phyloP scores from a whole-genome alignment of 2,797 vertebrate genomes.

The Sebastes kiyomatsui region DNA sequence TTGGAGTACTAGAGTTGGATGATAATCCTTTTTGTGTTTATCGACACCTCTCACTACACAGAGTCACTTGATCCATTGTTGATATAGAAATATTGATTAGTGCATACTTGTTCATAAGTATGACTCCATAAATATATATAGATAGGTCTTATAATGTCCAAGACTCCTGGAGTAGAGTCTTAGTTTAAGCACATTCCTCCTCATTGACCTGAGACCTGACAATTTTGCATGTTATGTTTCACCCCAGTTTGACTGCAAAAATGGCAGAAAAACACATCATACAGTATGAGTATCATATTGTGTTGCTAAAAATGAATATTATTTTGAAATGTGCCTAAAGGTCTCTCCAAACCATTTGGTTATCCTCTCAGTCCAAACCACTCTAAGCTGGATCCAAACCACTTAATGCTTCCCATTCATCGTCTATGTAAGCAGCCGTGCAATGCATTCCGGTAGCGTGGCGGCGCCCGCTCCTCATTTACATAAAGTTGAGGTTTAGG shows the following conservation, averaged over 20 bases:
- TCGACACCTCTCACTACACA: too few species aligned
- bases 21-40: too few species aligned
- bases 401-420: neutral
- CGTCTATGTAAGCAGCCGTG: too few species aligned
- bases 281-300: neutral
- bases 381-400: constrained; percentile 7
- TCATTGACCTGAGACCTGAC: neutral
- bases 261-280: constrained; percentile 4
- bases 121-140: neutral
- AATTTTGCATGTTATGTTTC: neutral
- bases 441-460: too few species aligned
- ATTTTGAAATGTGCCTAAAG: constrained; percentile 6
- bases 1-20: too few species aligned
- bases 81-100: too few species aligned
- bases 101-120: too few species aligned
- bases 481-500: too few species aligned
- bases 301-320: neutral
- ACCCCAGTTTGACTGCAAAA: neutral
- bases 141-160: neutral
- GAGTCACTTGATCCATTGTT: too few species aligned
- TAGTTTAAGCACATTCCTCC: neutral
- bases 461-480: too few species aligned
- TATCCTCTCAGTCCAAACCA: constrained; percentile 17
- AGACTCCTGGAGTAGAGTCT: neutral
- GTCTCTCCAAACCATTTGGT: constrained; percentile 2